Evolutionary conservation across 2,888 invertebrate species (phyloP), one percentile per base, ranked within the genome.

Genomic region (Scaptomyza parva): DNA sequence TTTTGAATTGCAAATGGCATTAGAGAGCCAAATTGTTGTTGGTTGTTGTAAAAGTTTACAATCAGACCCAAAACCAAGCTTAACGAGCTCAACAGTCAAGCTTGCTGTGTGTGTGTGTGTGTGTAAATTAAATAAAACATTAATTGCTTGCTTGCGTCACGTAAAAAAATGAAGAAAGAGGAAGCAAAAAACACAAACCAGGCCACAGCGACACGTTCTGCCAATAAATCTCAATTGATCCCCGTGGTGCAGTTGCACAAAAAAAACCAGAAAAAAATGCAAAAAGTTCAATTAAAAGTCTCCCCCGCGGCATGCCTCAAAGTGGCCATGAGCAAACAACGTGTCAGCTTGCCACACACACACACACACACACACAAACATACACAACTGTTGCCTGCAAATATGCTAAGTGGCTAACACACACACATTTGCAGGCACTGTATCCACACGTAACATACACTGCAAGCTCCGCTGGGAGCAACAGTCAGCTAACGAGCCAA

Each of bases 151-250:
- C 78, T 70, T 73, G 54, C 68, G 59, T 60, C 64, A 72, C 73
- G 66, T 57, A 60, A 55, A 28, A 14, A 37, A n/a, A n/a, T 3
- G 26, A 5, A 26, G 35, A 1, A n/a, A 33, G 18, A 9, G 45
- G 28, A 28, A 28, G 28, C 12, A 30, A 30, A 30, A 30, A 12
- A 2, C 20, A 22, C 17, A 35, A 35, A 35, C 17, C 17, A 37
- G 37, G 64, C 70, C 65, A 69, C 69, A 68, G 62, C 59, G 84
- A 86, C 87, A 86, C 78, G 82, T 67, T 62, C 64, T 48, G 75
- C 58, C 87, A 78, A 88, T 89, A 88, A 89, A 89, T 88, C 89
- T 86, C 82, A 79, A 84, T 83, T 83, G 81, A 77, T 89, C 88
- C 82, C 89, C 52, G 72, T 72, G 85, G 89, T 76, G 75, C 67